phyloP scores from a whole-genome alignment of 1,140 invertebrate species.

The Tigriopus japonicus region DNA sequence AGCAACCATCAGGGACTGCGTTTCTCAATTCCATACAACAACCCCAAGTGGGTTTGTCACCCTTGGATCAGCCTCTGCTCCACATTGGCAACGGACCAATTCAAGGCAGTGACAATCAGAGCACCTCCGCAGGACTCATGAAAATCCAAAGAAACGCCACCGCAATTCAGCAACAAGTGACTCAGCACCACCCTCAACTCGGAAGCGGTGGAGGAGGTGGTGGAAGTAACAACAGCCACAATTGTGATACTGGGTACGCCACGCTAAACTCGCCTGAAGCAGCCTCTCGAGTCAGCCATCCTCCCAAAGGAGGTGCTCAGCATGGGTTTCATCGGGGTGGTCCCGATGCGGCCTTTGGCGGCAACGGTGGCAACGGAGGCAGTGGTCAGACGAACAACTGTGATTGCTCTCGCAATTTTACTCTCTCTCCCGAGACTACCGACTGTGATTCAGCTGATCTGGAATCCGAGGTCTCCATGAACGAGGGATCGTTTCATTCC shows the following conservation, averaged over 20 bases:
- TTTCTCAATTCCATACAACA: neutral
- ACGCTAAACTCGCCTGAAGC: neutral
- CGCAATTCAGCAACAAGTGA: too few relatives aligned
- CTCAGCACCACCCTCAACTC: too few relatives aligned
- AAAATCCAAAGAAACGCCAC: too few relatives aligned
- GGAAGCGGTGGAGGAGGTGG: constrained; percentile 13
- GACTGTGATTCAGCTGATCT: constrained; percentile 80
- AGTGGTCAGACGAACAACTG: neutral
- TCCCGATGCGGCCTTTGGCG: too few relatives aligned
- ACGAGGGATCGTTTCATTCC: constrained; percentile 25
- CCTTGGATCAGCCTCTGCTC: constrained; percentile 21
- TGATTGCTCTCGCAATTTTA: constrained; percentile 43
- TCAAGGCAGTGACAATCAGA: neutral
- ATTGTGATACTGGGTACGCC: neutral
- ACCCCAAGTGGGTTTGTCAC: constrained; percentile 26
- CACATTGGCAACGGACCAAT: neutral
- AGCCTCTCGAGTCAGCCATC: neutral
- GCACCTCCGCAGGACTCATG: too few relatives aligned
- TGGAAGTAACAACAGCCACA: neutral
- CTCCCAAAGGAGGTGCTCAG: too few relatives aligned
- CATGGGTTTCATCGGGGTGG: too few relatives aligned
- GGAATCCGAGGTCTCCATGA: constrained; percentile 31
- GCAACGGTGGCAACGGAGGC: neutral
- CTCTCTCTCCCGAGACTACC: constrained; percentile 81
- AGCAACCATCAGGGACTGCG: neutral